Base-by-base conservation (phyloP, 2,888 invertebrate genomes). In the Nomada fucata region DNA sequence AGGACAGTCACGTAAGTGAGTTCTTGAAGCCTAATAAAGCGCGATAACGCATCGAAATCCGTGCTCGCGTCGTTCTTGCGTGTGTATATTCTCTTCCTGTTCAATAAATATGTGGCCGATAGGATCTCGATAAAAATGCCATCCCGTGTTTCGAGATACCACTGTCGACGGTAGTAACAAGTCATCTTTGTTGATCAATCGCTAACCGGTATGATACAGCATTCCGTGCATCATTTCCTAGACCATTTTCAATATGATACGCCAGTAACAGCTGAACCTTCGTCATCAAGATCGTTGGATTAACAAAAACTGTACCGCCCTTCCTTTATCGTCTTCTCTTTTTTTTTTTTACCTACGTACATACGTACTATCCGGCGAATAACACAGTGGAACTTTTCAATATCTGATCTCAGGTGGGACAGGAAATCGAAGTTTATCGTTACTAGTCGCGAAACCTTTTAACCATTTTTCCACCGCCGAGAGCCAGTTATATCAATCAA, bases 171-270 rank as follows among this genome's bases (percentile, higher is more conserved):
- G 82, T 78, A 74, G 78, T 83, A 83, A 82, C 78, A 68, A 78
- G 77, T 78, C 74, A 83, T 83, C 83, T 83, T 78, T 83, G 82
- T 83, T 77, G 83, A 83, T 83, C 83, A 75, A 82, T 82, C 74
- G 74, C 61, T 70, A 70, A 69, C 82, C 74, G 67, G 82, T 77
- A 83, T 83, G 83, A 83, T 82, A 78, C 78, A 78, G 83, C 83
- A 78, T 78, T 78, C 78, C 74, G 47, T 42, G 74, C 73, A 74
- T 83, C 82, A 59, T 72, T 70, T 59, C 69, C 68, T 64, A 64
- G 69, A 61, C 74, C 78, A 82, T 82, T 83, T 82, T 71, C 76
- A 77, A 78, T 82, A 82, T 52, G 82, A 78, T 78, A 82, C 73
- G 74, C 67, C 65, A 42, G 29, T 44, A 81, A 81, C 73, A 70